Evolutionary conservation across 92 coral and sea anemone genomes (phyloP).

Genomic region (Chrysogorgia sp.): DNA sequence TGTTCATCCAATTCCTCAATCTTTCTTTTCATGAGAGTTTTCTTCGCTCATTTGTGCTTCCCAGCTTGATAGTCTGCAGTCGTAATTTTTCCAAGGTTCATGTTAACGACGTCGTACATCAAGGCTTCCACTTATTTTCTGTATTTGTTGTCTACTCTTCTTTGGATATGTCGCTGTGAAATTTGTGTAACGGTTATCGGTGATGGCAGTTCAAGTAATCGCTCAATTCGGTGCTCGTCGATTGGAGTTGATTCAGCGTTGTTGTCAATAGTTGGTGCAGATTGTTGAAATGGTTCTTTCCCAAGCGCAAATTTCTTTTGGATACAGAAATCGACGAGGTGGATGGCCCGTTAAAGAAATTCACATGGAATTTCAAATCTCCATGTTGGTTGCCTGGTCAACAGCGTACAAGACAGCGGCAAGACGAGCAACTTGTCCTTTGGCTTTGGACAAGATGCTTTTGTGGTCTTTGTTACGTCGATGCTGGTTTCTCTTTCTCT

Average conservation of each 20-base stretch:
- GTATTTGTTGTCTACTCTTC: slow-evolving; percentile 55
- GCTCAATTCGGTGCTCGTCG: slow-evolving; percentile 49
- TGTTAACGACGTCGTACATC: slow-evolving; percentile 28
- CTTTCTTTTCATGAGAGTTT: slow-evolving; percentile 25
- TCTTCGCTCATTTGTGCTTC: slow-evolving; percentile 10
- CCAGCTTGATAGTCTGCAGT: slow-evolving; percentile 36
- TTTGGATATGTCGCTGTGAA: slow-evolving; percentile 59
- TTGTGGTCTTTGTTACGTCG: no score
- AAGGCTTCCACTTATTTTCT: slow-evolving; percentile 59
- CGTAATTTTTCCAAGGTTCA: slow-evolving; percentile 1
- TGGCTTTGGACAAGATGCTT: slow-evolving; percentile 54
- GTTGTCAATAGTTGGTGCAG: not conserved
- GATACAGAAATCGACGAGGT: slow-evolving; percentile 52
- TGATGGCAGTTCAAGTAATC: slow-evolving; percentile 48
- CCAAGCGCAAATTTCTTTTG: slow-evolving; percentile 56
- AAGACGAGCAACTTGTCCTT: slow-evolving; percentile 62
- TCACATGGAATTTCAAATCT: slow-evolving; percentile 46
- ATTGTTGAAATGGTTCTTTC: not conserved
- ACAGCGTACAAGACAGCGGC: no score
- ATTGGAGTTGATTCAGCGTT: slow-evolving; percentile 2
- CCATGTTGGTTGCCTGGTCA: no score
- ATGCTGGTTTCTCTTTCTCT: slow-evolving; percentile 55
- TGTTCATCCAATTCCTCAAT: slow-evolving; percentile 16
- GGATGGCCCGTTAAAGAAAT: slow-evolving; percentile 40
- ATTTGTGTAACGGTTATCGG: slow-evolving; percentile 57